Evolutionary conservation across 2,888 invertebrate genomes (phyloP).

Genomic region (Iphiclides podalirius): DNA sequence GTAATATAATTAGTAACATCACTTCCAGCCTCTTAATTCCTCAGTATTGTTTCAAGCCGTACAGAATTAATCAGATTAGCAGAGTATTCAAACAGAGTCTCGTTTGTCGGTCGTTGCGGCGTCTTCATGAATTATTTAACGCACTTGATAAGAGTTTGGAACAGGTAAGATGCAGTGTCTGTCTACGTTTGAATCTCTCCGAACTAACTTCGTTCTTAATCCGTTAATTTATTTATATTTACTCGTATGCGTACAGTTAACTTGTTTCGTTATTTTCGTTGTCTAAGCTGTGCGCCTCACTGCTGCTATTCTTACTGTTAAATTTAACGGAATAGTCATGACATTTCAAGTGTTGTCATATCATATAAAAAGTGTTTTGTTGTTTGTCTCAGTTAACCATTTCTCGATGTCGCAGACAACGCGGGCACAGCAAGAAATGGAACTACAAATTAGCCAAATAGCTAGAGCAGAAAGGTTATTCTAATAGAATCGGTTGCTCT

Average conservation of each 20-base stretch:
- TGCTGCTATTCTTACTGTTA: too few relatives aligned
- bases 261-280: too few relatives aligned
- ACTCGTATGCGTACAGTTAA: too few relatives aligned
- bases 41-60: slow-evolving; percentile 33
- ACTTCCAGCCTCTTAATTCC: slow-evolving; percentile 28
- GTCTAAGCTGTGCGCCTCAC: too few relatives aligned
- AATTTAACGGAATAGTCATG: too few relatives aligned
- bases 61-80: slow-evolving; percentile 41
- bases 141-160: slow-evolving; percentile 29
- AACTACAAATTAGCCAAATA: too few relatives aligned
- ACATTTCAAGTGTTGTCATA: too few relatives aligned
- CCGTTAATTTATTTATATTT: neutral
- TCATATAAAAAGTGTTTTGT: too few relatives aligned
- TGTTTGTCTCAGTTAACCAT: too few relatives aligned
- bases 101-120: slow-evolving; percentile 16
- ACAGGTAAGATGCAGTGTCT: slow-evolving; percentile 35
- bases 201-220: neutral
- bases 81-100: slow-evolving; percentile 19
- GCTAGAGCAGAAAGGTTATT: slow-evolving; percentile 35
- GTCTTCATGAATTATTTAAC: slow-evolving; percentile 40
- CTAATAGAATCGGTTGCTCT: slow-evolving; percentile 60
- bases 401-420: too few relatives aligned
- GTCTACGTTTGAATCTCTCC: too few relatives aligned
- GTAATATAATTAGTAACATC: slow-evolving; percentile 13
- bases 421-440: too few relatives aligned